Base-by-base conservation (phyloP, 1,140 invertebrate genomes). In the Spodoptera litura region DNA sequence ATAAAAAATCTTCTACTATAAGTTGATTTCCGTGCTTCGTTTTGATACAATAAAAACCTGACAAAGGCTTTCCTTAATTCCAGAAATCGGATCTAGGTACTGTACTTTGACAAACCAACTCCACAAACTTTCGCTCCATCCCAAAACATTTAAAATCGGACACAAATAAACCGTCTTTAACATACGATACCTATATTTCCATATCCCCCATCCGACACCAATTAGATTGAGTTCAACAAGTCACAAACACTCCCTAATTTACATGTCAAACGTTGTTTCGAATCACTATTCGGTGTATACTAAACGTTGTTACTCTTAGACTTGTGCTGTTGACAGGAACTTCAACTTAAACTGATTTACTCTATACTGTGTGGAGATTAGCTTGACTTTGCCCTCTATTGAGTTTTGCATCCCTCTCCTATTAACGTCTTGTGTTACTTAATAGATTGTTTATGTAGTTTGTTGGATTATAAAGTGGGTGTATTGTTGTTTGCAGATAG, bases 331-430 rank as follows among this genome's bases (percentile, higher is more conserved):
- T 44, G 38, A 49, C 61, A 13, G n/a, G 6, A 64, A 49, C 61
- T 56, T 56, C 38, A 20, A 8, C 55, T 12, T 66, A 66, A 66
- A 66, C 38, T 66, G 62, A 66, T 66, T 66, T 25, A 49, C 15
- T 10, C 62, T 38, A 1, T 66, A 38, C 62, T 49, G 9, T 66
- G 62, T 44, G 13, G n/a, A 49, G 62, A 51, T 66, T 66, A 49
- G 38, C 62, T 66, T 38, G 25, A 66, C 35, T 66, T 66, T 25
- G 38, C 4, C 15, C 35, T 20, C 62, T 66, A 66, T 66, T 66
- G 38, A 49, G 20, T 20, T n/a, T 66, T 66, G 38, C 49, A 49
- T 15, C 10, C n/a, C 38, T 12, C 62, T 66, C 49, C 49, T n/a
- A 20, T 66, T 11, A 66, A 4, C 15, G 38, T 66, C 62, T 49